Evolutionary conservation across 2,113 vertebrate species (phyloP).

Genomic region (Rattus rattus): DNA sequence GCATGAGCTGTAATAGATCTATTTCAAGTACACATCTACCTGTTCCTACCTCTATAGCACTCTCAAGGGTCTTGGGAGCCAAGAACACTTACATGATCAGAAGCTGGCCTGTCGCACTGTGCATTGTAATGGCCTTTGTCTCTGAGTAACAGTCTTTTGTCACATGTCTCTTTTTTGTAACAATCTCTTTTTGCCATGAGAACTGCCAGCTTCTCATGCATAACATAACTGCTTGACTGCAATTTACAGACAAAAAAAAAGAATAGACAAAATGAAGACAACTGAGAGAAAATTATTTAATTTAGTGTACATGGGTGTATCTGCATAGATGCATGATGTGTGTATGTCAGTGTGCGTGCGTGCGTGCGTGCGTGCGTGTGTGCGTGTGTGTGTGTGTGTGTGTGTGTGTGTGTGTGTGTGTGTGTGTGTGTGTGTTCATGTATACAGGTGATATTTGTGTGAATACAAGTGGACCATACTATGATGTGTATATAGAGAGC

Average conservation of each 20-base stretch:
- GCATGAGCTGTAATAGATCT: not conserved
- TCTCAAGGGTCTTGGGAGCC: not conserved
- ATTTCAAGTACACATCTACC: not conserved
- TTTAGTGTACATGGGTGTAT: no score
- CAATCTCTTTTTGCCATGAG: no score
- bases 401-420: not conserved
- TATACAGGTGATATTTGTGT: not conserved
- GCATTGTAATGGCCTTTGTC: not conserved
- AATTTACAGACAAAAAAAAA: not conserved
- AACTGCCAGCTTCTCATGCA: not conserved
- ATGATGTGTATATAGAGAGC: not conserved
- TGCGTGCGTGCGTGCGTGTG: not conserved
- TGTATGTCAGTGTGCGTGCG: no score
- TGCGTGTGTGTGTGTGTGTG: not conserved
- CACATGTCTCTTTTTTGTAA: no score
- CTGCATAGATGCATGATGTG: no score
- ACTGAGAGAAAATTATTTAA: not conserved
- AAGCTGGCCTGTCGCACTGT: not conserved
- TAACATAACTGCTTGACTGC: not conserved
- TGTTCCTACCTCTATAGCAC: not conserved
- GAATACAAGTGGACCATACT: not conserved
- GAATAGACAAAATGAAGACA: not conserved
- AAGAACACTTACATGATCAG: not conserved
- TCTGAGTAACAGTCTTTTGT: not conserved
- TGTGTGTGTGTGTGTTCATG: not conserved